These are phyloP conservation scores for Prionailurus bengalensis DNA, from an alignment of 2,113 vertebrate species.

Conservation along the genomic window DNA sequence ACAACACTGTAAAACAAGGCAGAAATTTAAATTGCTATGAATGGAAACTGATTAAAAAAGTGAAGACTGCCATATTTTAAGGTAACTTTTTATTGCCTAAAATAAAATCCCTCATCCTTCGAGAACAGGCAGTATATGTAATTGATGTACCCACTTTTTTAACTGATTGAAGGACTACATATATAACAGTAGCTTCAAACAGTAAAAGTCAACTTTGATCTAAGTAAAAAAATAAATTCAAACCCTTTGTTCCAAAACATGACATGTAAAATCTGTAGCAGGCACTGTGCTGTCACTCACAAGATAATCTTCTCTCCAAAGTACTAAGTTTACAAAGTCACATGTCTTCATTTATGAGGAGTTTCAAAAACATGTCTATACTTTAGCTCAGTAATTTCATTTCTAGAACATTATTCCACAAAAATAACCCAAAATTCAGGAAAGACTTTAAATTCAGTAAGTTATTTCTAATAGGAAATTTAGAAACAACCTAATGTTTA, in stretches of 20 bases:
- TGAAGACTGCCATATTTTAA: not conserved
- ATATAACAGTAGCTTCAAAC: not conserved
- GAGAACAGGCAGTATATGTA: not conserved
- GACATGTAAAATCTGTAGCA: not conserved
- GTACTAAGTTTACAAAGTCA: not conserved
- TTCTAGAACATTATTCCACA: not conserved
- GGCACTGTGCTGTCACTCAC: not conserved
- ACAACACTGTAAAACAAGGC: not conserved
- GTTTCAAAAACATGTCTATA: not conserved
- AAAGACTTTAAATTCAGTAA: not conserved
- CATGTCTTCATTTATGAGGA: not conserved
- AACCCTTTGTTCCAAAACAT: not conserved
- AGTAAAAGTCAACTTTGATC: not conserved
- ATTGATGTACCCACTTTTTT: not conserved
- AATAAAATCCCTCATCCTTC: not conserved
- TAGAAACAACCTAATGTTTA: slow-evolving; percentile 14
- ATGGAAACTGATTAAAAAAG: not conserved
- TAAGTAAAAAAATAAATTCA: not conserved
- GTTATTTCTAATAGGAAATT: not conserved
- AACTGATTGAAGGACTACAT: not conserved
- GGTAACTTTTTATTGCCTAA: not conserved
- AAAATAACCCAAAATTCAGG: slow-evolving; percentile 7
- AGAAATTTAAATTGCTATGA: not conserved
- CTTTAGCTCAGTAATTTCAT: not conserved
- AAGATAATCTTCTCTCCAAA: not conserved